A percentile compares a stretch with the other conserved stretches of the same genome.
phyloP scores from a whole-genome alignment of 2,888 invertebrate genomes.

The Sphaerophoria taeniata region DNA sequence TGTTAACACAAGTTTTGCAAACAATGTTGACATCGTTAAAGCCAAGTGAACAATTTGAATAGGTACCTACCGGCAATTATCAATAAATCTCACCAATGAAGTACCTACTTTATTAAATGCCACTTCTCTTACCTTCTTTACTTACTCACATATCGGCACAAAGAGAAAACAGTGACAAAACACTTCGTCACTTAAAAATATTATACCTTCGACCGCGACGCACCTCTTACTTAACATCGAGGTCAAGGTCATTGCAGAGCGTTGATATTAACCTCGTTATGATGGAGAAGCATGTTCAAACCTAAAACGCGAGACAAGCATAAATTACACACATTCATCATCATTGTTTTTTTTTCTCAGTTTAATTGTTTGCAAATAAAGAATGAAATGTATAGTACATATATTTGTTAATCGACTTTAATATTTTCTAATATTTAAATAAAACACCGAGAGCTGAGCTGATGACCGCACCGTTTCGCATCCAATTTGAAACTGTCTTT shows the following conservation, averaged over 20 bases:
- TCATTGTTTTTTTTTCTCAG: neutral
- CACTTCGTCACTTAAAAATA: slow-evolving; percentile 7
- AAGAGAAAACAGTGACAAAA: slow-evolving; percentile 6
- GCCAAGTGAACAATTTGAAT: neutral
- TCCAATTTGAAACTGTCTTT: too few relatives aligned
- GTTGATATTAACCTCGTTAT: slow-evolving; percentile 57
- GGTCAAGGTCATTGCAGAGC: slow-evolving; percentile 64
- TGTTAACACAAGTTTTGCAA: neutral
- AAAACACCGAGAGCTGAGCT: too few relatives aligned
- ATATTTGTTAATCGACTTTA: too few relatives aligned
- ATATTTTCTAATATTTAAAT: too few relatives aligned
- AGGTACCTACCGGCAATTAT: neutral
- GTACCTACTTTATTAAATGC: neutral
- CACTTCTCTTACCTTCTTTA: neutral
- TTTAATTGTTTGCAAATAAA: slow-evolving; percentile 35
- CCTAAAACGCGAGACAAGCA: slow-evolving; percentile 21
- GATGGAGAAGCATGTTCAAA: slow-evolving; percentile 1
- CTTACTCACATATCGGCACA: neutral
- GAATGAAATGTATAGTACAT: slow-evolving; percentile 1
- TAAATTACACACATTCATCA: neutral
- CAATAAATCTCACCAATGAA: slow-evolving; percentile 10
- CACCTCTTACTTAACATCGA: slow-evolving; percentile 54
- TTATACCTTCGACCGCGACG: slow-evolving; percentile 4
- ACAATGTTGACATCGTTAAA: slow-evolving; percentile 31
- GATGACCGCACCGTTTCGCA: too few relatives aligned